Percentiles rank a stretch among this genome's conserved stretches.
Evolutionary conservation across 2,113 vertebrate genomes (phyloP).

Genomic region (Carettochelys insculpta): DNA sequence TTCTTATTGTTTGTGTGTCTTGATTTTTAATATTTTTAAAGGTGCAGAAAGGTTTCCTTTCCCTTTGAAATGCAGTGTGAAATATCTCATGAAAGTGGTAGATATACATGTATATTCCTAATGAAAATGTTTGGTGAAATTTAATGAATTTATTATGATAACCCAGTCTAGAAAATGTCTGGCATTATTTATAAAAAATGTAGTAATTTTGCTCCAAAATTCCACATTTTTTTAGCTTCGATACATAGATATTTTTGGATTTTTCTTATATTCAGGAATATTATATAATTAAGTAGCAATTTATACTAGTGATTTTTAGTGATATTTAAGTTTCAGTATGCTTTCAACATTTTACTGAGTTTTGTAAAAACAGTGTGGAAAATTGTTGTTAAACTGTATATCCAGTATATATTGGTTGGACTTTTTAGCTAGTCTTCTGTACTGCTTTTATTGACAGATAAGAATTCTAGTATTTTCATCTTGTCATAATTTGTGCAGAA

Average conservation of each 20-base stretch:
- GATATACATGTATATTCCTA: neutral
- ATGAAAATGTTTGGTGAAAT: neutral
- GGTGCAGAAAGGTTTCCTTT: neutral
- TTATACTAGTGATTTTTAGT: neutral
- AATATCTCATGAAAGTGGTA: neutral
- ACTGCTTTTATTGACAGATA: neutral
- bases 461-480: slow-evolving; percentile 18
- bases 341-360: slow-evolving; percentile 1
- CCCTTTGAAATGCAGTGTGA: slow-evolving; percentile 7
- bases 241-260: neutral
- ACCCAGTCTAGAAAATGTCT: neutral
- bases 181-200: slow-evolving; percentile 3
- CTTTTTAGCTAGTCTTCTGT: neutral
- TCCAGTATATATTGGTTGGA: neutral
- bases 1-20: neutral
- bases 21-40: neutral
- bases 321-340: slow-evolving; percentile 40
- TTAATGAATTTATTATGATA: neutral
- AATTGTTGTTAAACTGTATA: neutral
- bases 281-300: slow-evolving; percentile 18
- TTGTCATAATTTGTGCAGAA: slow-evolving; percentile 39
- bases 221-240: neutral
- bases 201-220: neutral
- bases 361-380: slow-evolving; percentile 2
- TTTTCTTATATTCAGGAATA: neutral